phyloP scores from a whole-genome alignment of 2,113 vertebrate genomes.

The Salvelinus fontinalis region DNA sequence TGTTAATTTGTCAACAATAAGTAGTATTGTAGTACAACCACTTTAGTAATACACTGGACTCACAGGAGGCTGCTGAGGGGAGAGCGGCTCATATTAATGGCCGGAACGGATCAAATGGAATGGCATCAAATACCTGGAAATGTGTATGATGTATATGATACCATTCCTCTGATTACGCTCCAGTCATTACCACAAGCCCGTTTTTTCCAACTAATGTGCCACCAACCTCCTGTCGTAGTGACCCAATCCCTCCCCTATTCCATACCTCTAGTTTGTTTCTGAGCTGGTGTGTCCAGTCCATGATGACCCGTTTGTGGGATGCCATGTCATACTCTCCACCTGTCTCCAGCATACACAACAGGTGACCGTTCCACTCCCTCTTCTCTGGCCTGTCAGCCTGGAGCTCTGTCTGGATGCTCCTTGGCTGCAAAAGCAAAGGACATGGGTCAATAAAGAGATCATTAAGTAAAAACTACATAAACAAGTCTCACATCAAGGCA shows the following conservation, averaged over 20 bases:
- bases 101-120: no score
- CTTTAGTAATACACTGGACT: not conserved
- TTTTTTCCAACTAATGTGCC: no score
- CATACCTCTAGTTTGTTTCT: conserved; percentile 63
- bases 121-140: no score
- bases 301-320: conserved; percentile 62
- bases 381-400: conserved; percentile 54
- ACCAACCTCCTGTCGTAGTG: not conserved
- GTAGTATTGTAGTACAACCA: no score
- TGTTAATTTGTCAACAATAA: no score
- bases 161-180: no score
- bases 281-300: conserved; percentile 69
- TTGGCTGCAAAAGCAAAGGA: conserved; percentile 44
- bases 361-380: conserved; percentile 61
- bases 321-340: conserved; percentile 67
- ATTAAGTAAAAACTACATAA: no score
- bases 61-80: not conserved
- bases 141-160: no score
- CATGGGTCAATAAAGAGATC: not conserved
- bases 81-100: not conserved
- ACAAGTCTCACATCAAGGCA: not conserved
- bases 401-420: conserved; percentile 38
- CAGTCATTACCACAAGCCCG: no score
- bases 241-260: not conserved
- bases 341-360: conserved; percentile 63